A percentile compares a stretch with the other conserved stretches of the same genome.
Evolutionary conservation across 1,140 invertebrate genomes (phyloP).

Genomic region (Euschistus heros): DNA sequence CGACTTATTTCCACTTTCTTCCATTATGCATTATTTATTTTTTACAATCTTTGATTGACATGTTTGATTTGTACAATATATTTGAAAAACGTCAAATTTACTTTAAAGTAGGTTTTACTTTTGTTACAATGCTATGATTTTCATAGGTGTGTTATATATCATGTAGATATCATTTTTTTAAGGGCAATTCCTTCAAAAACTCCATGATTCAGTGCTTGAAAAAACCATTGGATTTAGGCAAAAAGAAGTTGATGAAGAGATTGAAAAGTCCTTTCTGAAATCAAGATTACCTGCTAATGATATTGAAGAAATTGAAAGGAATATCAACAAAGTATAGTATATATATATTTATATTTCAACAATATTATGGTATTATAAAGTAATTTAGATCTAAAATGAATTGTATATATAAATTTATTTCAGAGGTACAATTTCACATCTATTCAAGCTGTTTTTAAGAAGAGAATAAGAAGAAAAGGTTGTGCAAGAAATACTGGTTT

Average conservation of each 20-base stretch:
- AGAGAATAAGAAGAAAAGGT: constrained; percentile 12
- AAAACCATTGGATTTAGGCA: constrained; percentile 3
- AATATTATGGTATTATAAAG: too few species aligned
- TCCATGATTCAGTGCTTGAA: neutral
- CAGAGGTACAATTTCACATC: neutral
- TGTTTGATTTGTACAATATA: too few species aligned
- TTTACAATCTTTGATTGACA: too few species aligned
- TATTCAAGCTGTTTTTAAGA: constrained; percentile 13
- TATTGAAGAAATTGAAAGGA: constrained; percentile 3
- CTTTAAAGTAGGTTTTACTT: too few species aligned
- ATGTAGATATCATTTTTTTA: too few species aligned
- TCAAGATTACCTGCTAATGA: constrained; percentile 7
- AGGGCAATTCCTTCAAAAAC: neutral
- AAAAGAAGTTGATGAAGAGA: neutral
- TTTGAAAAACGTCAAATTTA: too few species aligned
- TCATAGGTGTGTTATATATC: too few species aligned
- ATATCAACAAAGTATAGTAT: constrained; percentile 12
- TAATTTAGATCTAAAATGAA: too few species aligned
- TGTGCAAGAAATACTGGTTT: constrained; percentile 14
- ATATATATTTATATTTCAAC: too few species aligned
- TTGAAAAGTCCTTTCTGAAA: constrained; percentile 9
- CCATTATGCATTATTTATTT: too few species aligned
- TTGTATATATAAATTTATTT: neutral
- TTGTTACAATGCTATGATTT: too few species aligned
- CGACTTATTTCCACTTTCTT: too few species aligned